A percentile compares a stretch with the other conserved stretches of the same genome.
phyloP scores from a whole-genome alignment of 2,888 invertebrate species.

The Hirtodrosophila duncani region DNA sequence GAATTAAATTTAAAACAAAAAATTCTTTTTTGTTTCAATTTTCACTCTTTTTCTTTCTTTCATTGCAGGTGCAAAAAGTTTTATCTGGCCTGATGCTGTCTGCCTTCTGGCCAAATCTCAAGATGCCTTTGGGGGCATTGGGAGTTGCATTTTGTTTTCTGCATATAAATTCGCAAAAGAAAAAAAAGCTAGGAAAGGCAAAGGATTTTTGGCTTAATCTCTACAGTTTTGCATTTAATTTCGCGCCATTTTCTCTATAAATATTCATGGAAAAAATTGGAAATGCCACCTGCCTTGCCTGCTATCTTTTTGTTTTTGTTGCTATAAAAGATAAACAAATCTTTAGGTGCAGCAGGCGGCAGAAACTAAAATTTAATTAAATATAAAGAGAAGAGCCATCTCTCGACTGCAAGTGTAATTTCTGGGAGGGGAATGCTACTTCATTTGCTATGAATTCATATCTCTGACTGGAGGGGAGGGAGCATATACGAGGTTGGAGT shows the following conservation, averaged over 20 bases:
- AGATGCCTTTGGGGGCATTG: conserved; percentile 12
- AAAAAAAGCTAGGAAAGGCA: conserved; percentile 16
- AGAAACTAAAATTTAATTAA: conserved; percentile 51
- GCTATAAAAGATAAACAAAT: conserved; percentile 39
- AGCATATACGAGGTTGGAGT: no score
- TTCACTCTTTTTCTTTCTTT: no score
- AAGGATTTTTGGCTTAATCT: conserved; percentile 12
- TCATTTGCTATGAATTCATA: conserved; percentile 35
- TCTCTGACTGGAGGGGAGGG: no score
- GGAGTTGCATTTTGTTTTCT: conserved; percentile 20
- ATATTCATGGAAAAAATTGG: conserved; percentile 65
- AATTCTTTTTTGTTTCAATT: conserved; percentile 36
- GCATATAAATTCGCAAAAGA: conserved; percentile 59
- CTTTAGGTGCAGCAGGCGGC: conserved; percentile 1
- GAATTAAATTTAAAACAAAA: no score
- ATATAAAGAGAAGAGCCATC: conserved; percentile 44
- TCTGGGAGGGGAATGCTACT: conserved; percentile 11
- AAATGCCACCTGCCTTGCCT: conserved; percentile 15
- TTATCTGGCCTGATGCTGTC: conserved; percentile 11
- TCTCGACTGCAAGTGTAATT: conserved; percentile 39
- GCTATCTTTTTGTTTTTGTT: no score
- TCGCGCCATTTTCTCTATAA: conserved; percentile 55
- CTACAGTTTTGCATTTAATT: conserved; percentile 43
- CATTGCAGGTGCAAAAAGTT: conserved; percentile 35
- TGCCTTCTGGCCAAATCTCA: conserved; percentile 24